Evolutionary conservation across 2,797 vertebrate genomes (phyloP), one percentile per base, ranked within the genome.

Genomic region (Crocidura indochinensis): DNA sequence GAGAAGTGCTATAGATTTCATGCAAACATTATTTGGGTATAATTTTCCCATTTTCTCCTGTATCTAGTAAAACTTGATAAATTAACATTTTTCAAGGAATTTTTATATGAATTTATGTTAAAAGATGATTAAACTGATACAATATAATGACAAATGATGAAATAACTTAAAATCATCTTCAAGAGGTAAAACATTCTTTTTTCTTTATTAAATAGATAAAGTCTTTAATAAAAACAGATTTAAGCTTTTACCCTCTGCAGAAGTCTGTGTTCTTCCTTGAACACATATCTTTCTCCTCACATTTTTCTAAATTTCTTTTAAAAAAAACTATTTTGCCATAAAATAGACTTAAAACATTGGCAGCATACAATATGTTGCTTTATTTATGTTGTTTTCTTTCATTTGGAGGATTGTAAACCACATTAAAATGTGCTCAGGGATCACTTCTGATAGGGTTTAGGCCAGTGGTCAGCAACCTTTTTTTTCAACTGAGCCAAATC

Each of bases 81-180:
- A 82, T 46, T 15, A 88, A 68, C 4, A 64, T 76, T 79, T 91
- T 44, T 84, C 82, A 88, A 74, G 60, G 44, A 8, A 2, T n/a
- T 74, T 94, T n/a, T 47, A 24, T 10, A 47, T 91, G 77, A 79
- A 81, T 87, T 89, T 17, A 8, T 75, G 3, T 85, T 24, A 84
- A 49, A 84, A 75, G 67, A 72, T 86, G 20, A 60, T 62, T 74
- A 44, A 94, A 64, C 20, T 62, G 67, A 0, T 89, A 20, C 27
- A 71, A 2, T 12, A 17, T 88, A 60, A 90, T 19, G 74, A 65
- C 11, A 64, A 5, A 53, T 65, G 67, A 53, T 65, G 67, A 83
- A 87, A 10, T 12, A 80, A 46, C 24, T 14, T 31, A 78, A 64
- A 22, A 87, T 76, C 10, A 91, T 64, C 60, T 81, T 44, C 56